Base-by-base conservation (phyloP, 1,140 invertebrate species). In the Euwallacea fornicatus region DNA sequence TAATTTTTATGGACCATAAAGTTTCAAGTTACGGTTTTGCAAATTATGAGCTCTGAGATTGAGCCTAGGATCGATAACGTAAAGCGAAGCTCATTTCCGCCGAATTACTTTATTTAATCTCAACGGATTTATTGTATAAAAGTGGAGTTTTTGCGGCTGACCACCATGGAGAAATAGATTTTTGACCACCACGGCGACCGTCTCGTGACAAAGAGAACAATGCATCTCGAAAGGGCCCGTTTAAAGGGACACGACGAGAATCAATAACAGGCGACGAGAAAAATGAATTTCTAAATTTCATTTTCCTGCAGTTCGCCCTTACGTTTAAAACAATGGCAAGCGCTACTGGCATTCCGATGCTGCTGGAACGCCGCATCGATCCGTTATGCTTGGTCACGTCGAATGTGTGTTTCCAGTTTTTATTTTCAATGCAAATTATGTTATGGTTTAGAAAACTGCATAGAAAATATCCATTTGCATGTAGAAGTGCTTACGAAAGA, bases 251-350 rank as follows among this genome's bases (percentile, higher is more conserved):
- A 10, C 46, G 46, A 50, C 46, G 46, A 50, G 46, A 50, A 50
- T 50, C 46, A 13, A 50, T 50, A 50, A 50, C 9, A 10, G 46
- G 13, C 13, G 46, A 13, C 13, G 46, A 50, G 46, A 50, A 50
- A 50, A 50, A 50, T 50, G 46, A 50, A 50, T 50, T 50, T 50
- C 46, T 50, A 50, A 50, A 50, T 50, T 50, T 50, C 9, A 50
- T 50, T 50, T 50, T 50, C 46, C 46, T 50, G 46, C 46, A 50
- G 13, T 50, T 50, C 46, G 46, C 9, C 46, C 46, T 50, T 50
- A 50, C 46, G 46, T 50, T 50, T 50, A 50, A 50, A 50, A 50
- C 46, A 50, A 50, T 13, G 46, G 46, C 46, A 10, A 13, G 9
- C 9, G 46, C 13, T 50, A 11, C 46, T 50, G 46, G 46, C 46